Evolutionary conservation across 2,888 invertebrate species (phyloP), one percentile per base, ranked within the genome.

Genomic region (Drosophila paramelanica): DNA sequence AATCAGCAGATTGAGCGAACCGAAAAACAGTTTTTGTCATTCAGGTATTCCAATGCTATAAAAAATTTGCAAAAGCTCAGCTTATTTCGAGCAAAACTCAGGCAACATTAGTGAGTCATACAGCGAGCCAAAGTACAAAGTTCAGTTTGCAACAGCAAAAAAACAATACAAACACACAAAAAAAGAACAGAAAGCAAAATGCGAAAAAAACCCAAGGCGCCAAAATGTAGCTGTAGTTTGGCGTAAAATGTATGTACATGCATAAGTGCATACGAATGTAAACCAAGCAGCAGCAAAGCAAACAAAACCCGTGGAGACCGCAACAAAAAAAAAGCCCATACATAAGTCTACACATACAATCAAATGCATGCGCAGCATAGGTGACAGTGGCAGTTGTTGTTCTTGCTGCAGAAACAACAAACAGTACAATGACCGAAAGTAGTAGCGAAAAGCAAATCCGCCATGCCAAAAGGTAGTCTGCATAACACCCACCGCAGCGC

Each of bases 401-500:
- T 74, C 53, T 57, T 46, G 52, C 20, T 14, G 55, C 73, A 74
- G 73, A 55, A 69, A 27, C 41, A 45, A 45, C 25, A 59, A 68
- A 58, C 68, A 81, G 87, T 81, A 83, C 84, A 84, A 74, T 84
- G 84, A 85, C 84, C 84, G 84, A 87, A 84, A 79, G 67, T 71
- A 69, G 68, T 51, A 64, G 45, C 61, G 56, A 59, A 73, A 71
- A 55, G 57, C 67, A 52, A 75, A 61, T 71, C 58, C 70, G 61
- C 64, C 64, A 74, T 70, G 73, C 81, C 70, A 61, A 83, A 75
- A 61, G 43, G 58, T 60, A 61, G 52, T 46, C 62, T 46, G 47
- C 57, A 67, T 53, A 49, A 67, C 70, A 70, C 69, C 79, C 72
- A 53, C 65, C 51, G 67, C 59, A 52, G 36, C 27, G 42, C 46